Percentiles rank a stretch among this genome's conserved stretches.
These are phyloP conservation scores for Tenthredo livida DNA, from an alignment of 2,888 invertebrate genomes.

Conservation along the genomic window DNA sequence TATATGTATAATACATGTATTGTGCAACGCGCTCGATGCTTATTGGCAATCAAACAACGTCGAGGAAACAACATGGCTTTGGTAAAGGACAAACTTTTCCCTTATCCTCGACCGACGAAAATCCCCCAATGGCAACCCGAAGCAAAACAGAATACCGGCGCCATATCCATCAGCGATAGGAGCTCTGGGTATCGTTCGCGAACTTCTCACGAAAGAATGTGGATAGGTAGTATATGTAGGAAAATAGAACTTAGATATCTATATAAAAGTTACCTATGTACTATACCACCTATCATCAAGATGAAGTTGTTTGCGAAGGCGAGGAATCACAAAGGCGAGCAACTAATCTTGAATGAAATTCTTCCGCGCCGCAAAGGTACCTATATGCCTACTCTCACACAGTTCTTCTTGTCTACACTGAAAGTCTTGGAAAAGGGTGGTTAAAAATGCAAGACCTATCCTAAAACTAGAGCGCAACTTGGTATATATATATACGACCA, in stretches of 20 bases:
- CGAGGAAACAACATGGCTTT: constrained; percentile 6
- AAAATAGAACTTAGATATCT: background rate
- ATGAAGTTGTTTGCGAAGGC: constrained; percentile 42
- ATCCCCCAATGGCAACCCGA: constrained; percentile 26
- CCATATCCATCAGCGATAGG: constrained; percentile 46
- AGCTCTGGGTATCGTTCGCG: constrained; percentile 16
- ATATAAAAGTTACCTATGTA: constrained; percentile 22
- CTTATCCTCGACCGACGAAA: background rate
- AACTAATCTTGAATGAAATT: constrained; percentile 38
- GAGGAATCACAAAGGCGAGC: constrained; percentile 26
- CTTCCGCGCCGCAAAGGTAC: constrained; percentile 9
- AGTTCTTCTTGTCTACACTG: background rate
- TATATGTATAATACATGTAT: background rate
- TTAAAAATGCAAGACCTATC: constrained; percentile 45
- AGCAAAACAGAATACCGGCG: constrained; percentile 51
- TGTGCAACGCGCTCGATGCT: constrained; percentile 12
- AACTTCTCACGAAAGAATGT: constrained; percentile 16
- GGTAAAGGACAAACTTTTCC: constrained; percentile 13
- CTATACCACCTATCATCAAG: constrained; percentile 37
- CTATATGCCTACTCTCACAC: background rate
- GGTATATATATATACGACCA: background rate
- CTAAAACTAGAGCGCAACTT: constrained; percentile 41
- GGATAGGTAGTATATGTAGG: background rate
- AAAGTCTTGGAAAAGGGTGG: constrained; percentile 26
- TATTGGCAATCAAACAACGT: constrained; percentile 41